These are phyloP conservation scores for Latheticus oryzae DNA, from an alignment of 2,888 invertebrate species.

Conservation along the genomic window DNA sequence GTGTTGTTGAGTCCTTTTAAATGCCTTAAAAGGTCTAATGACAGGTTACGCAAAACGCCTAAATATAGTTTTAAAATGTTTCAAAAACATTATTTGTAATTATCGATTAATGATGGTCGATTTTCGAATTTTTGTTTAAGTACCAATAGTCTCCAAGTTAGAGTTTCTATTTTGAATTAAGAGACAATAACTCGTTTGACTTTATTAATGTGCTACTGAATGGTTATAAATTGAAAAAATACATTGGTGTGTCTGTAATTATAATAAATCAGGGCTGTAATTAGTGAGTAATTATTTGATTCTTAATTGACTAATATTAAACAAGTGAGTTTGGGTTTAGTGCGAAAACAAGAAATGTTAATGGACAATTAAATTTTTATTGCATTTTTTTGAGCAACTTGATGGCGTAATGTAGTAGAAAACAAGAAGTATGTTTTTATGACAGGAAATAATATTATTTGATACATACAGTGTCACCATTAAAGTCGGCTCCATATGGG, in stretches of 20 bases:
- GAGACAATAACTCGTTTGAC: not conserved
- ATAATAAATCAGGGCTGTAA: constrained; percentile 14
- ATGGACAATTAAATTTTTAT: too few species aligned
- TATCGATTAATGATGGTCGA: constrained; percentile 16
- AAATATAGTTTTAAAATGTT: constrained; percentile 10
- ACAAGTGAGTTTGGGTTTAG: too few species aligned
- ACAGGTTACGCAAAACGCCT: constrained; percentile 31
- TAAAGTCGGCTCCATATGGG: too few species aligned
- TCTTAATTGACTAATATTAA: constrained; percentile 7
- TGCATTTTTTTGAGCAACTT: too few species aligned
- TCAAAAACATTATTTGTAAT: constrained; percentile 15
- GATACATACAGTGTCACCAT: too few species aligned
- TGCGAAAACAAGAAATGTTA: too few species aligned
- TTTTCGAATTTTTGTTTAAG: constrained; percentile 7
- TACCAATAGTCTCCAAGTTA: too few species aligned
- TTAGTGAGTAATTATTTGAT: constrained; percentile 10
- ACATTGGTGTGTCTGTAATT: constrained; percentile 14
- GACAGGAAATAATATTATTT: too few species aligned
- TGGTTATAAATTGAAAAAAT: constrained; percentile 16
- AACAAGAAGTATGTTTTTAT: too few species aligned
- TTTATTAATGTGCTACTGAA: constrained; percentile 10
- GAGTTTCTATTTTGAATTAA: constrained; percentile 1
- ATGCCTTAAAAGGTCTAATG: constrained; percentile 27
- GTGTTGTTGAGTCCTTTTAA: constrained; percentile 29
- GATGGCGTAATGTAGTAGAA: too few species aligned